Evolutionary conservation across 2,113 vertebrate genomes (phyloP), one percentile per base, ranked within the genome.

Genomic region (Austrofundulus limnaeus): DNA sequence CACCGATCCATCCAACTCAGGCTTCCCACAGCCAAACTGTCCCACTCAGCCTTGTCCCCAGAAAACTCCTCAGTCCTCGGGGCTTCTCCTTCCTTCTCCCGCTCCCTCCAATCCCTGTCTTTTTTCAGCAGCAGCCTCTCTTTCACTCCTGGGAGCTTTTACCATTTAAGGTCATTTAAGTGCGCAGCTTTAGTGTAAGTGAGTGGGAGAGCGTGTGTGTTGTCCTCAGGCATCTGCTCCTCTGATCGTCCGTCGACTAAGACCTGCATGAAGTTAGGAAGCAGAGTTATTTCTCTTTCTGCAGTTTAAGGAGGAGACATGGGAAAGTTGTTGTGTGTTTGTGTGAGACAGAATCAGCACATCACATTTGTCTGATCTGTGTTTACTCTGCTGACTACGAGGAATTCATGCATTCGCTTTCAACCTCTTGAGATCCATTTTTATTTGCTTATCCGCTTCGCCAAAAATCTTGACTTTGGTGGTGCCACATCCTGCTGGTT

Each of bases 151-250:
- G 94, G 96, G 96, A 98, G 95, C 96, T 98, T 97, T 99, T 96
- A 98, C 97, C 97, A 99, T 99, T 98, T 99, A 99, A 98, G 97
- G 97, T n/a, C n/a, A n/a, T n/a, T n/a, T n/a, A n/a, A 95, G 95
- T 97, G 93, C 92, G 93, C 93, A 92, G 94, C 91, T 80, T 86
- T 90, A 90, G 88, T 52, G 87, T 91, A 34, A 34, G 31, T 34
- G 31, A 92, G 92, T 89, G 91, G 71, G 73, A 65, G 70, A 53
- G 66, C 76, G 50, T 67, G 42, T 70, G 61, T 78, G 66, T 71
- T 66, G 48, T 78, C 38, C 51, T 55, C 31, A 59, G 47, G 49
- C 51, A 46, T 42, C 70, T 54, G 43, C 58, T 75, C 28, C 53
- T 69, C 67, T 72, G 66, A 84, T 79, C 80, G 79, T 83, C 77